Evolutionary conservation across 2,113 vertebrate genomes (phyloP), one percentile per base, ranked within the genome.

Genomic region (Kryptolebias marmoratus): DNA sequence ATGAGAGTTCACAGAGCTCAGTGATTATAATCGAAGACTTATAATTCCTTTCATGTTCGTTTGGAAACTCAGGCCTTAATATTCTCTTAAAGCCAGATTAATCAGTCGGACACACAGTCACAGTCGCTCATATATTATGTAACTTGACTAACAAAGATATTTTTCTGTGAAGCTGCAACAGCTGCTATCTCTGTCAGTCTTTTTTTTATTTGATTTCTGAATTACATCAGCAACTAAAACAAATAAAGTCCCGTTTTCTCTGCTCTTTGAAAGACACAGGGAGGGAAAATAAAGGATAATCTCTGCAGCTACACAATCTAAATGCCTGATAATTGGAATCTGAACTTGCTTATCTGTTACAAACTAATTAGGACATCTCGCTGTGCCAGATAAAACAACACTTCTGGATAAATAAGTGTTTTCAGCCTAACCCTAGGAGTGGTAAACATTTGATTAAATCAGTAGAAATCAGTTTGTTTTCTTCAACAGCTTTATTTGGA

Each of bases 41-140:
- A 79, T 77, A 69, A 88, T 89, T 84, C 81, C 58, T 28, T 58
- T 72, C 64, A 48, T 73, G 78, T 77, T 68, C 80, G 77, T 82
- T 74, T 72, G 68, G 47, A 65, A 81, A 75, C 16, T 73, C 36
- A 10, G 65, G 58, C 77, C 77, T 82, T 80, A 83, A 87, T 89
- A 72, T 83, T 83, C 67, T 76, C 50, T 57, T 58, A 59, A 68
- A 83, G 47, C 47, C 62, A 75, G 70, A 86, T 89, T 77, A 81
- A 72, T 89, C 64, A 73, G 57, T 45, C 48, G 64, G 75, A 72
- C 44, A 69, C 65, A 77, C 64, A 74, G 68, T 52, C 54, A 61
- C 78, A 80, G 71, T 42, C 52, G 45, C 63, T 79, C 10, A 13
- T 67, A 63, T 88, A 65, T 88, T 84, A 87, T 73, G 71, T 71